Evolutionary conservation across 2,797 vertebrate species (phyloP).

Genomic region (Cirrhinus mrigala): DNA sequence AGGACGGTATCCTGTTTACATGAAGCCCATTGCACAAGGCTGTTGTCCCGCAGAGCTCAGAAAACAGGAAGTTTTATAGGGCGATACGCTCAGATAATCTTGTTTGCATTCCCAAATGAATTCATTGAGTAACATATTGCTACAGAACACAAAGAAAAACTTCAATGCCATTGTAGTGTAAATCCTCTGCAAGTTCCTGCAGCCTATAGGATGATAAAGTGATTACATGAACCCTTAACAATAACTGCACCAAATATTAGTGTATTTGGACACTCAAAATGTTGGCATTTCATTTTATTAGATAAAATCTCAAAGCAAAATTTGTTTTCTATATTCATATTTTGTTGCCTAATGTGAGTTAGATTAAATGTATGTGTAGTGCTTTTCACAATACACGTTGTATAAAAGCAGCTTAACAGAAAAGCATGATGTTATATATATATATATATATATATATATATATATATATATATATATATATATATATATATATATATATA

Average conservation of each 20-base stretch:
- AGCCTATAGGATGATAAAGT: background rate
- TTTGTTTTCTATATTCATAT: background rate
- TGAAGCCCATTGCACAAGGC: slow-evolving; percentile 28
- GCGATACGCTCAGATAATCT: slow-evolving; percentile 32
- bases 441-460: too few relatives aligned
- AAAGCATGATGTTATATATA: too few relatives aligned
- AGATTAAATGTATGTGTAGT: too few relatives aligned
- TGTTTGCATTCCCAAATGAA: slow-evolving; percentile 18
- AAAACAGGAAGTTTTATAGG: slow-evolving; percentile 52
- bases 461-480: too few relatives aligned
- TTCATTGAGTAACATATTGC: slow-evolving; percentile 21
- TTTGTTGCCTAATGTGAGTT: background rate
- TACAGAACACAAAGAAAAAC: slow-evolving; percentile 13
- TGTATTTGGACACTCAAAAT: background rate
- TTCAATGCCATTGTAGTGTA: background rate
- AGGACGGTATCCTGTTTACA: slow-evolving; percentile 61
- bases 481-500: too few relatives aligned
- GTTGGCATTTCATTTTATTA: background rate
- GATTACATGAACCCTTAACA: background rate
- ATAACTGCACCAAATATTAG: background rate
- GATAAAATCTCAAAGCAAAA: background rate
- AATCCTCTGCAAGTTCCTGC: background rate
- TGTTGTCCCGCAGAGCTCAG: slow-evolving; percentile 37
- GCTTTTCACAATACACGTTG: too few relatives aligned
- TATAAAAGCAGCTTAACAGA: too few relatives aligned